These are phyloP conservation scores for Rhamphomyia laevipes DNA, from an alignment of 2,888 invertebrate genomes.

Conservation along the genomic window DNA sequence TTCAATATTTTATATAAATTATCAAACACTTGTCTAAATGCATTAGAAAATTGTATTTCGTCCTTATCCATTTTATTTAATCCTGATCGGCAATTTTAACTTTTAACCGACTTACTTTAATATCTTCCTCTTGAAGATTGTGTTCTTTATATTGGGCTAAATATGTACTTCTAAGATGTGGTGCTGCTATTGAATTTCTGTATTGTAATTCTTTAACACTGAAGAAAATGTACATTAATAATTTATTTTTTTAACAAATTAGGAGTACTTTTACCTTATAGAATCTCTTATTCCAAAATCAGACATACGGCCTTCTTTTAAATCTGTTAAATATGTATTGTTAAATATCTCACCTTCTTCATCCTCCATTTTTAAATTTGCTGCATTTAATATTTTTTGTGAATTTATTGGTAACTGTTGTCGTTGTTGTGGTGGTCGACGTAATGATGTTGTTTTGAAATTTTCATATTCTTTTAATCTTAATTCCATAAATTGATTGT, in stretches of 20 bases:
- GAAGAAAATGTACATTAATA: background rate
- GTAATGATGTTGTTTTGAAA: constrained; percentile 2
- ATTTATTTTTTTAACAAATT: background rate
- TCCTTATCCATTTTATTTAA: too few relatives aligned
- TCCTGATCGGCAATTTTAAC: too few relatives aligned
- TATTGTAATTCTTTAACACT: constrained; percentile 59
- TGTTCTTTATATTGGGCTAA: constrained; percentile 64
- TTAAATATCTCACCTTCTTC: constrained; percentile 79
- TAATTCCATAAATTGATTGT: constrained; percentile 24
- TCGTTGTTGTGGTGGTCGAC: background rate
- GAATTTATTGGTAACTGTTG: background rate
- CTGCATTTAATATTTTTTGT: background rate
- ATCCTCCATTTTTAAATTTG: constrained; percentile 61
- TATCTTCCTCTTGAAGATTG: constrained; percentile 50
- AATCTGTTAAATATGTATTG: constrained; percentile 60
- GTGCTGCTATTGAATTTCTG: constrained; percentile 72
- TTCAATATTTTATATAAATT: too few relatives aligned
- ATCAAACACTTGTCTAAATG: too few relatives aligned
- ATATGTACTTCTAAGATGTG: constrained; percentile 75
- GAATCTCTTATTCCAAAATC: constrained; percentile 23
- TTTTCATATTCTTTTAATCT: constrained; percentile 27
- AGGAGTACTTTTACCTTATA: constrained; percentile 19
- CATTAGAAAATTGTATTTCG: too few relatives aligned
- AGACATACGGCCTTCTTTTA: constrained; percentile 45
- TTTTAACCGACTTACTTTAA: constrained; percentile 43